Evolutionary conservation across 53 echinoderm and acorn worm species (phyloP), one percentile per base, ranked within the genome.

Genomic region (Pentamera pediparva): DNA sequence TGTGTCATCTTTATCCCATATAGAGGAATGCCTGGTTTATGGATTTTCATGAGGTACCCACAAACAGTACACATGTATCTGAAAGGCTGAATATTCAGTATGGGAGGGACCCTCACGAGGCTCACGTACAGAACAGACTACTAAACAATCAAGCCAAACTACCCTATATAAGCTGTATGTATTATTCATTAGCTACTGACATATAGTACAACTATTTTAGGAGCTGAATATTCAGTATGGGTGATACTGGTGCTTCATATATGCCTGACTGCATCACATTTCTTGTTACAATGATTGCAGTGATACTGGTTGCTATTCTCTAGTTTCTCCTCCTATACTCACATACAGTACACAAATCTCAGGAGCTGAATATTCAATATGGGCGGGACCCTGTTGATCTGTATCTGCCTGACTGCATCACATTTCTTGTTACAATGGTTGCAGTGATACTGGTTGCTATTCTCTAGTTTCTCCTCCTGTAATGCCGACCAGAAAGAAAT

Each of bases 301-400:
- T 88, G 82, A 59, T 98, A 98, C 75, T 89, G 98, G 45, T 98
- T 98, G n/a, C 85, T 80, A 18, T 91, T 91, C 55, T 98, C 98
- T 17, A 98, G 75, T 56, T 86, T 83, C 65, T 98, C 98, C 22
- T 98, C 98, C 98, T 98, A 62, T 54, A 55, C 61, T 69, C 59
- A 89, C 89, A 88, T 91, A 61, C 91, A 91, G 79, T 91, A 91
- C 21, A 98, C 82, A 63, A 96, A 91, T 82, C 98, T 77, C 21
- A 96, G 65, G 13, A 96, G 83, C 61, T 96, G 96, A 41, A 96
- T 85, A 57, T 96, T 96, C 37, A 91, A 88, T 10, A 96, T 88
- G 17, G 96, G 90, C 2, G 96, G n/a, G n/a, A n/a, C 65, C 22
- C 41, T 40, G 9, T 83, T 81, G 4, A 96, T 67, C 69, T 96